Evolutionary conservation across 2,797 vertebrate species (phyloP), one percentile per base, ranked within the genome.

Genomic region (Alauda arvensis): DNA sequence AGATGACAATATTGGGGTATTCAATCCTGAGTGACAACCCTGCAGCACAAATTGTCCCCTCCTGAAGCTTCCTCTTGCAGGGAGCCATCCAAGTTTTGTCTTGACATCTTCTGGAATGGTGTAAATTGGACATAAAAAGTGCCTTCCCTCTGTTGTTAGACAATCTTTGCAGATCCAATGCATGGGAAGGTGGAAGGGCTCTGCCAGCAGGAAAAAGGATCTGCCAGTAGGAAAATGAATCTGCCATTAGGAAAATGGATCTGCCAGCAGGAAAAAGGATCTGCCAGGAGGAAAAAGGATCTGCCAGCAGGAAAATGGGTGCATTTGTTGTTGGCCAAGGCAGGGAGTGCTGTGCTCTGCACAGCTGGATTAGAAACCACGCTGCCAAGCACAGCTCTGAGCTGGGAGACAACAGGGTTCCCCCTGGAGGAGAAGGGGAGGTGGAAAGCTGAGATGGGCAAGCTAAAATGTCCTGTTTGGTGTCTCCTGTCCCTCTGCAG

Each of bases 401-500:
- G 31, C 5, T 39, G 45, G 68, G 60, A 24, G 70, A 28, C 24
- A 49, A 2, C 1, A 5, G 9, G 25, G 2, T 48, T 53, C 39
- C 53, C 19, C 8, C 10, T 10, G 15, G 40, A 48, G 60, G 42
- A 61, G 53, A 61, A 56, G 55, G 45, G 43, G 81, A 74, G 51
- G 29, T 31, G 25, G 24, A 28, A 56, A 48, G 31, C 12, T 43
- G 3, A 51, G 51, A 51, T 11, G 43, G 68, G 60, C 81, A 46
- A 77, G 51, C 17, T 88, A 2, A 83, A 67, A 26, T 5, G n/a
- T 69, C 15, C 17, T 0, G 8, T 74, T 57, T 81, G n/a, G 10
- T 87, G 17, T 29, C 55, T 62, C 1, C 37, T 82, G 65, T 4
- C 29, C 77, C 85, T 11, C 60, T 86, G 52, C 71, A 99, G 99